Conservation (phyloP, 2,113 vertebrate genomes). For the Mobula birostris region DNA sequence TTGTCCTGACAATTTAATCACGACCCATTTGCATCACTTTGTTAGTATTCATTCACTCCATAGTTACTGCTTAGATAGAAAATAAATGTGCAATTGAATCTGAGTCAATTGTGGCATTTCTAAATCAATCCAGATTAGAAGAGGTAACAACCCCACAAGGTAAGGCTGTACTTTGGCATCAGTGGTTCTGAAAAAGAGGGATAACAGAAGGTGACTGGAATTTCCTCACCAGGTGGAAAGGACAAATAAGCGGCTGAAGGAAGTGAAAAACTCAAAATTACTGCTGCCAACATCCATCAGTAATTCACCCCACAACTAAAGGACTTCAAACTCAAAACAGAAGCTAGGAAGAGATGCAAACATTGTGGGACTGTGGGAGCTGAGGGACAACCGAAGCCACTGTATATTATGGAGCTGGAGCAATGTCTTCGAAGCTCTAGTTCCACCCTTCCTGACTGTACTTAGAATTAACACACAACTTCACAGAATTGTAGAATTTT, state of each 20-base stretch:
- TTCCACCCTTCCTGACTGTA: not conserved
- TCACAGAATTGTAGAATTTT: not conserved
- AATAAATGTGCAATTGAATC: no score
- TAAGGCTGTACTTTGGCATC: not conserved
- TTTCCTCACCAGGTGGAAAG: not conserved
- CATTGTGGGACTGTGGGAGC: not conserved
- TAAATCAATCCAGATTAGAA: not conserved
- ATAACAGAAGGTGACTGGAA: not conserved
- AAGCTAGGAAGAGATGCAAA: not conserved
- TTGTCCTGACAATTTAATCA: not conserved
- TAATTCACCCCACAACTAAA: not conserved
- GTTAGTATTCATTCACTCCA: not conserved
- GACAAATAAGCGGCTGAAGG: not conserved
- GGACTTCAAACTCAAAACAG: not conserved
- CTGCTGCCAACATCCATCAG: not conserved
- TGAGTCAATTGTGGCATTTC: not conserved
- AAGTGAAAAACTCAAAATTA: not conserved
- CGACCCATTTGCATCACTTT: not conserved
- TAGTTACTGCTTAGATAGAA: not conserved
- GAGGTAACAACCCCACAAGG: not conserved
- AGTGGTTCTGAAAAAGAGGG: not conserved
- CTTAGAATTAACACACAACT: not conserved
- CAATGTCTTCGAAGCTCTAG: not conserved
- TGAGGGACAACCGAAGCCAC: not conserved
- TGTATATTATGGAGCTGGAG: not conserved